phyloP scores from a whole-genome alignment of 2,888 invertebrate species.

The Pecten maximus region DNA sequence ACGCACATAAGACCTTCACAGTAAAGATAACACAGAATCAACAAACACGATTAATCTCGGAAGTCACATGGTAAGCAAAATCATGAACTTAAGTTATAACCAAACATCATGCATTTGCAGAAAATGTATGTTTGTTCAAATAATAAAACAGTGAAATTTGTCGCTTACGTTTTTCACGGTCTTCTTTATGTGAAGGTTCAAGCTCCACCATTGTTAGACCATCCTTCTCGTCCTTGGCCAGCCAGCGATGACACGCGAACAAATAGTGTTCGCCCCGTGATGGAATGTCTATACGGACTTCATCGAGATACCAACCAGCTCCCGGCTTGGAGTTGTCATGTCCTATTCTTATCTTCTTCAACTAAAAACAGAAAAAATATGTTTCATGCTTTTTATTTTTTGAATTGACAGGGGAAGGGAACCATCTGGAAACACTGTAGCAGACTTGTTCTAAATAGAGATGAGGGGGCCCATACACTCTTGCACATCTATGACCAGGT shows the following conservation, averaged over 20 bases:
- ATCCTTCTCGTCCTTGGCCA: slow-evolving; percentile 80
- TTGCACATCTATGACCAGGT: too few relatives aligned
- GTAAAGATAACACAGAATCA: neutral
- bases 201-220: slow-evolving; percentile 80
- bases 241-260: slow-evolving; percentile 82
- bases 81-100: neutral
- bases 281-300: slow-evolving; percentile 80
- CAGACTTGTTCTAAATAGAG: too few relatives aligned
- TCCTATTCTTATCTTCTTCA: slow-evolving; percentile 81
- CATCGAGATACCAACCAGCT: slow-evolving; percentile 82
- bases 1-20: neutral
- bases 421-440: too few relatives aligned
- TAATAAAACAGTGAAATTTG: neutral
- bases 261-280: slow-evolving; percentile 79
- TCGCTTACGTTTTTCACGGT: slow-evolving; percentile 78
- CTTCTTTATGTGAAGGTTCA: slow-evolving; percentile 76
- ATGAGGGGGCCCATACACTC: too few relatives aligned
- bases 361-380: slow-evolving; percentile 66
- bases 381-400: too few relatives aligned
- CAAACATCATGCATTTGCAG: neutral
- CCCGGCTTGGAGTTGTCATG: slow-evolving; percentile 80
- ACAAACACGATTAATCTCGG: neutral
- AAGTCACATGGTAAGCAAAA: neutral
- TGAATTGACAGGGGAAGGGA: too few relatives aligned
- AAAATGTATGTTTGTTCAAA: neutral